Evolutionary conservation across 2,888 invertebrate species (phyloP), one percentile per base, ranked within the genome.

Genomic region (Hoplodrina ambigua): DNA sequence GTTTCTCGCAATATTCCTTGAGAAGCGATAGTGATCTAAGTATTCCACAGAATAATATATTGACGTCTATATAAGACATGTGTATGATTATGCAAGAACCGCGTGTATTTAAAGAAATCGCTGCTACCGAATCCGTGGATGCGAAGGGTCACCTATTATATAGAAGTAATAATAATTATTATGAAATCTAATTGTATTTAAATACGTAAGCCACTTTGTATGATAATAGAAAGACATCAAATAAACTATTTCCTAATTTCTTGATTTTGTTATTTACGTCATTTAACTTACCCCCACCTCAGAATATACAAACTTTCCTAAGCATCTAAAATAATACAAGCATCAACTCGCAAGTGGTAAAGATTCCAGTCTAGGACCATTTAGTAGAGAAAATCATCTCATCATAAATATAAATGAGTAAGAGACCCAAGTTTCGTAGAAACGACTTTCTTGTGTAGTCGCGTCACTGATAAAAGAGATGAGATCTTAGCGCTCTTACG

Each of bases 221-320:
- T 93, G 90, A 94, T 92, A 94, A 92, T 93, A 93, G 91, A 93
- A 95, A 95, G 94, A 95, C 94, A 95, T 92, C 87, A 94, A 94
- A 94, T 94, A 93, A 94, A 94, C 57, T 83, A 85, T 83, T 85
- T 85, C 81, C 68, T 83, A 84, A 81, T 80, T 80, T 79, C 68
- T 72, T 78, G 72, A 63, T 66, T 72, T 67, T 68, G 41, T 74
- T 73, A 71, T 72, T 76, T 59, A 61, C 11, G 15, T 20, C 17
- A 49, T 25, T 37, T 37, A 37, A 7, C 8, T 37, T 37, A 37
- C 37, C 37, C 37, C 8, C 37, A 8, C 7, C 37, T 37, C 8
- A 37, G 37, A 33, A 33, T 33, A 33, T 7, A 33, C 0, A 7
- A 33, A 30, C 30, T 30, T 30, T n/a, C n/a, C n/a, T n/a, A 30